Evolutionary conservation across 2,888 invertebrate species (phyloP).

Genomic region (Chrysolina haemoptera): DNA sequence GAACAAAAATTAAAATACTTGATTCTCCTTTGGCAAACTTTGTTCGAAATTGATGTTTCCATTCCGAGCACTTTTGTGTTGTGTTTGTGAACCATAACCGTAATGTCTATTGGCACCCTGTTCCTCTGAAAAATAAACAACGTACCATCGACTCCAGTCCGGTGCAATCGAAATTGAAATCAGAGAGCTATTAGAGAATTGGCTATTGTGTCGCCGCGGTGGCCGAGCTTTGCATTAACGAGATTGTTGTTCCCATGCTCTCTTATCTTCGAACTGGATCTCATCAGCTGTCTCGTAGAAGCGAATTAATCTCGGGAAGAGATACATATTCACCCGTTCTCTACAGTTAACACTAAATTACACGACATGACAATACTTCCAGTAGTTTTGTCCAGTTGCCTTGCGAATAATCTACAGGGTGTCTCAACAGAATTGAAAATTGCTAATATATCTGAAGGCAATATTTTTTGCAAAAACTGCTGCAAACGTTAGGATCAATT

Average conservation of each 20-base stretch:
- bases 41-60: too few relatives aligned
- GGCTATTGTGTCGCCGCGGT: slow-evolving; percentile 57
- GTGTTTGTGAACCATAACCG: not conserved
- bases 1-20: too few relatives aligned
- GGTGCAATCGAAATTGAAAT: slow-evolving; percentile 43
- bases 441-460: too few relatives aligned
- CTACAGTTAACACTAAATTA: slow-evolving; percentile 45
- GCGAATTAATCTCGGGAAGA: slow-evolving; percentile 60
- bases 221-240: slow-evolving; percentile 64
- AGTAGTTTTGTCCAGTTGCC: not conserved
- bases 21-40: too few relatives aligned
- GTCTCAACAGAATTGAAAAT: too few relatives aligned
- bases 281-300: slow-evolving; percentile 64
- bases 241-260: slow-evolving; percentile 64
- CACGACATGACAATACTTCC: slow-evolving; percentile 24
- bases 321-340: slow-evolving; percentile 38
- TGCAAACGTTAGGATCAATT: too few relatives aligned
- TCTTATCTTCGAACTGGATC: slow-evolving; percentile 64
- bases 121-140: slow-evolving; percentile 3
- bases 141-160: slow-evolving; percentile 2
- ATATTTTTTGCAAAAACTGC: too few relatives aligned
- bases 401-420: not conserved
- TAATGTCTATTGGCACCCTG: slow-evolving; percentile 2
- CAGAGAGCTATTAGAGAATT: slow-evolving; percentile 49
- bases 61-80: too few relatives aligned